Evolutionary conservation across 2,888 invertebrate genomes (phyloP).

Genomic region (Apodemia mormo): DNA sequence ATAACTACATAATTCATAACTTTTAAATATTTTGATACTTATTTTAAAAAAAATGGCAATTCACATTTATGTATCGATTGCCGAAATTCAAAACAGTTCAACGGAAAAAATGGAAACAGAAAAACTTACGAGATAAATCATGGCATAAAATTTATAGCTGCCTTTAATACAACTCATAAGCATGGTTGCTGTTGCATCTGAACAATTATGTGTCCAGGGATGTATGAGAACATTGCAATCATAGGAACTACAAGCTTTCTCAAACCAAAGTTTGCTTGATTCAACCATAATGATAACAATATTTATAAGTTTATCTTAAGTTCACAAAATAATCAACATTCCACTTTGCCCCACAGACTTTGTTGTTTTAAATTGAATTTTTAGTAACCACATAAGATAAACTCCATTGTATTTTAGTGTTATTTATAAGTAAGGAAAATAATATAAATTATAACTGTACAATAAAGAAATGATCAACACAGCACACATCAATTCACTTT

Average conservation of each 20-base stretch:
- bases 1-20: no score
- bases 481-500: no score
- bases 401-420: no score
- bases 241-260: conserved; percentile 58
- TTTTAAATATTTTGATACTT: no score
- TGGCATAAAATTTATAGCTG: conserved; percentile 76
- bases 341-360: not conserved
- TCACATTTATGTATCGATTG: no score
- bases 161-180: conserved; percentile 67
- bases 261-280: conserved; percentile 76
- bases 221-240: conserved; percentile 70
- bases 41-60: no score
- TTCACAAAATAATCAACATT: not conserved
- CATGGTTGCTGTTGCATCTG: conserved; percentile 68
- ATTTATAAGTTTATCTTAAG: not conserved
- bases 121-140: conserved; percentile 74
- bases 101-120: not conserved
- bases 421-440: no score
- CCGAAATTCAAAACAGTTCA: no score
- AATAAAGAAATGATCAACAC: no score
- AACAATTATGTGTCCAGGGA: conserved; percentile 72
- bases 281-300: conserved; percentile 62
- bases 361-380: no score
- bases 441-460: no score
- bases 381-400: no score